Percentiles rank a stretch among this genome's conserved stretches.
Conservation (phyloP, 2,888 invertebrate genomes). For the Camponotus fellah region DNA sequence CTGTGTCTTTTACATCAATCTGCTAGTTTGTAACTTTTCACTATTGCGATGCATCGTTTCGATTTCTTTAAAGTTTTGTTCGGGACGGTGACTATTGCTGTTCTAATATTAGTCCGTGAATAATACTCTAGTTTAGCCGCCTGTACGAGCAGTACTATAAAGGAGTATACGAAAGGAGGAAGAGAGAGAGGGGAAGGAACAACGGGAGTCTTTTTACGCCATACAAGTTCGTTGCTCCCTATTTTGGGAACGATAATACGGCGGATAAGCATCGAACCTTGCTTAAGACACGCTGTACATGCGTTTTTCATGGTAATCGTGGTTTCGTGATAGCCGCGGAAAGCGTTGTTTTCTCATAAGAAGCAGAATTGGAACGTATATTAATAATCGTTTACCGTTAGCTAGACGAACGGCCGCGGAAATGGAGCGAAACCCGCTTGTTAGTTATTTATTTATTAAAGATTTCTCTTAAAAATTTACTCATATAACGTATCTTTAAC, state of each 20-base stretch:
- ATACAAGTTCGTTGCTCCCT: constrained; percentile 47
- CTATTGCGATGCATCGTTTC: not conserved
- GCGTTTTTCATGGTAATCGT: not conserved
- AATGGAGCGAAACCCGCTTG: constrained; percentile 49
- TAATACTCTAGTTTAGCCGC: constrained; percentile 68
- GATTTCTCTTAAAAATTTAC: constrained; percentile 36
- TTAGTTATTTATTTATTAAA: constrained; percentile 25
- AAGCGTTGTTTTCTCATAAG: not conserved
- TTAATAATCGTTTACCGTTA: constrained; percentile 43
- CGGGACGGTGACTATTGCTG: constrained; percentile 63
- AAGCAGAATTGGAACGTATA: constrained; percentile 37
- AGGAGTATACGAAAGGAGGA: constrained; percentile 33
- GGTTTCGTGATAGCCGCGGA: not conserved
- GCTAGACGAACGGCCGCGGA: constrained; percentile 31
- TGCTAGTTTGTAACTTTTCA: not conserved
- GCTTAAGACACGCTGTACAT: not conserved
- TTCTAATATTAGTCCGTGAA: constrained; percentile 78
- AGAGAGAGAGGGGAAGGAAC: constrained; percentile 37
- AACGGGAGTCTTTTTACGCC: constrained; percentile 45
- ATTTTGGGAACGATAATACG: constrained; percentile 51
- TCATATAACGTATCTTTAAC: constrained; percentile 10
- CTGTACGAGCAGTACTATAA: constrained; percentile 43
- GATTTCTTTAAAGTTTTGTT: constrained; percentile 55
- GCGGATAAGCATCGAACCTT: constrained; percentile 23
- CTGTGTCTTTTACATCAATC: not conserved